Percentiles rank a stretch among this genome's conserved stretches.
Conservation (phyloP, 2,113 vertebrate genomes). For the Ginglymostoma cirratum region DNA sequence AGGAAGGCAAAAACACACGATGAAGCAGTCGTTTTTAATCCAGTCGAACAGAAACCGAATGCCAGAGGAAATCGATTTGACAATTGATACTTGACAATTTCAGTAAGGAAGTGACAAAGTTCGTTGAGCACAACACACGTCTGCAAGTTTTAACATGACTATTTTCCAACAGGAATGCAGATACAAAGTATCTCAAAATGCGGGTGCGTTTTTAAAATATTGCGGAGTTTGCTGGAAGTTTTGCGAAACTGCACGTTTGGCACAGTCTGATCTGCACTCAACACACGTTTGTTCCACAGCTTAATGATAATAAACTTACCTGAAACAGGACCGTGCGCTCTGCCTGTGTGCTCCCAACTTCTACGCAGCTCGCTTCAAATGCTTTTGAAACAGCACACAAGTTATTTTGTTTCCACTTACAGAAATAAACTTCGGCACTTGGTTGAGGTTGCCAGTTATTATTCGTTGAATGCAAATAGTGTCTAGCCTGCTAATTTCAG, state of each 20-base stretch:
- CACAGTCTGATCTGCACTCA: neutral
- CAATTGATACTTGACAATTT: neutral
- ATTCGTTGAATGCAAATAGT: neutral
- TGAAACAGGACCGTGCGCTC: neutral
- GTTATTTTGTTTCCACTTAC: neutral
- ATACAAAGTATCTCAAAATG: neutral
- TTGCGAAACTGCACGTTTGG: neutral
- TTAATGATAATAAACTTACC: neutral
- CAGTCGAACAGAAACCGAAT: neutral
- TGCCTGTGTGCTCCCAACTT: neutral
- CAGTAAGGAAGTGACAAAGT: neutral
- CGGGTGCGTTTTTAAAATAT: neutral
- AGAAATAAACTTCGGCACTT: neutral
- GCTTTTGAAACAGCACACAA: neutral
- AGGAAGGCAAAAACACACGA: neutral
- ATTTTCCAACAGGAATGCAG: neutral
- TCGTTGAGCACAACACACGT: neutral
- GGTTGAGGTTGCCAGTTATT: neutral
- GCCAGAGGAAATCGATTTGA: neutral
- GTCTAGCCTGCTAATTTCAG: neutral
- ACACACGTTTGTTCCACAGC: neutral
- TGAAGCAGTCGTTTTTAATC: neutral
- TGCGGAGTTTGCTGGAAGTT: neutral
- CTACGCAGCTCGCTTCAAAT: neutral
- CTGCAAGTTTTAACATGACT: neutral